Evolutionary conservation across 2,888 invertebrate species (phyloP).

Genomic region (Ganaspis brasiliensis): DNA sequence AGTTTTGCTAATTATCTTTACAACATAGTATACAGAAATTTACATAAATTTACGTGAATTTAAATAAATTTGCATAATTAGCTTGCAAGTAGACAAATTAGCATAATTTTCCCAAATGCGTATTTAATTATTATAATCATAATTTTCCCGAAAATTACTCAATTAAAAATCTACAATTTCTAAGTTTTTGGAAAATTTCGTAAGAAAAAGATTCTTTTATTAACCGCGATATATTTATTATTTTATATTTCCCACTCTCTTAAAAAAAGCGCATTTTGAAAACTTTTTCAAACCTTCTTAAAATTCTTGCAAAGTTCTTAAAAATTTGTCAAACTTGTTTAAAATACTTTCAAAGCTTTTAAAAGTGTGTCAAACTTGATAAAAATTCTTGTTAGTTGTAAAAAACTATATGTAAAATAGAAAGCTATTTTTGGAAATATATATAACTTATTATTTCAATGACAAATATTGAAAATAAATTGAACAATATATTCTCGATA

Average conservation of each 20-base stretch:
- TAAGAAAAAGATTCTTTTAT: not conserved
- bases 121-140: not conserved
- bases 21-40: not conserved
- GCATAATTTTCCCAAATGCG: not conserved
- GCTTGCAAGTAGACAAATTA: not conserved
- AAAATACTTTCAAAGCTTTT: no score
- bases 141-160: not conserved
- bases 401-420: no score
- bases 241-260: not conserved
- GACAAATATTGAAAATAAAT: no score
- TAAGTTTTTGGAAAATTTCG: not conserved
- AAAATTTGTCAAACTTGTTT: no score
- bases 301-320: no score
- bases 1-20: not conserved
- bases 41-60: not conserved
- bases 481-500: no score
- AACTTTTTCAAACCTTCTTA: constrained; percentile 14
- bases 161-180: not conserved
- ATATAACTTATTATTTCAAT: no score
- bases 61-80: not conserved
- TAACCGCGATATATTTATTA: not conserved
- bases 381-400: no score
- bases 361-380: no score
- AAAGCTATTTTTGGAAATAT: no score
- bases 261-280: not conserved